These are phyloP conservation scores for Menura novaehollandiae DNA, from an alignment of 2,113 vertebrate genomes.

Conservation along the genomic window DNA sequence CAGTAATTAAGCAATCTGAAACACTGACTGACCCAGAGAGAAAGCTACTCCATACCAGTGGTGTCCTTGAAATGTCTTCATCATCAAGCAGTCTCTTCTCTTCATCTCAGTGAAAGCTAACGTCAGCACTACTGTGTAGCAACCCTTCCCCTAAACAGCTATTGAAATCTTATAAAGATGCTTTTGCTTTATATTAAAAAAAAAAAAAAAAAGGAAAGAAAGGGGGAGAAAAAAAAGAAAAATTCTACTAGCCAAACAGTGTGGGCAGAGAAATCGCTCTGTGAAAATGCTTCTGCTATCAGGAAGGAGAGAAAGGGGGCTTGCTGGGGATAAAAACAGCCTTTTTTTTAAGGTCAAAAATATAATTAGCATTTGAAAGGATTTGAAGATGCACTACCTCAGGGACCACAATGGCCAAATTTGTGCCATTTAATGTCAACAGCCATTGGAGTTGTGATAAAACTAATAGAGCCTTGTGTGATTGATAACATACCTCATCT, in stretches of 20 bases:
- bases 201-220: background rate
- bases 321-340: conserved; percentile 15
- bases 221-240: background rate
- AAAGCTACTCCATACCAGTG: conserved; percentile 25
- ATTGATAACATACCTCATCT: conserved; percentile 69
- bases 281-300: background rate
- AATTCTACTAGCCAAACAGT: conserved; percentile 16
- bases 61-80: conserved; percentile 82
- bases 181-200: background rate
- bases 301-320: conserved; percentile 2
- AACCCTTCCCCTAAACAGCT: conserved; percentile 18
- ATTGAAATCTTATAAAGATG: conserved; percentile 29
- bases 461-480: conserved; percentile 74
- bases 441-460: conserved; percentile 66
- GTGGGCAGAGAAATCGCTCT: background rate
- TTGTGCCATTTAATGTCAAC: conserved; percentile 78
- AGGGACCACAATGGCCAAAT: conserved; percentile 52
- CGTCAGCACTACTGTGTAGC: conserved; percentile 65
- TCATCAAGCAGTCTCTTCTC: conserved; percentile 47
- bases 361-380: conserved; percentile 81
- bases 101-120: conserved; percentile 70
- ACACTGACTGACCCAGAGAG: conserved; percentile 36
- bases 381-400: conserved; percentile 41
- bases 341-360: conserved; percentile 78
- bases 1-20: conserved; percentile 71